Evolutionary conservation across 2,888 invertebrate species (phyloP).

Genomic region (Sesia bembeciformis): DNA sequence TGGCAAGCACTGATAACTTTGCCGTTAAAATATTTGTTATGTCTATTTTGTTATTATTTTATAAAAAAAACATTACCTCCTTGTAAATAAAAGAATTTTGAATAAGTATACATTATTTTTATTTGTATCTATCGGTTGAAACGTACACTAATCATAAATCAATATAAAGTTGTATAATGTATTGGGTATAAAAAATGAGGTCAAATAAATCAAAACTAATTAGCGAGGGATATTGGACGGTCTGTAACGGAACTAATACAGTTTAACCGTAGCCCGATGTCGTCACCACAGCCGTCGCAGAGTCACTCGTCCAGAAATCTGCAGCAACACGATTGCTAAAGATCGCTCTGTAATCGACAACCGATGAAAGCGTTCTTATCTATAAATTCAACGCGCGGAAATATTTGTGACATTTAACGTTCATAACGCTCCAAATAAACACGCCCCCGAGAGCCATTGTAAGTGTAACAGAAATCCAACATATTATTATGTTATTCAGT

Average conservation of each 20-base stretch:
- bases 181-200: background rate
- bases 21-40: conserved; percentile 37
- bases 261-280: conserved; percentile 53
- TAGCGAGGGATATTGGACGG: conserved; percentile 13
- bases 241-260: conserved; percentile 55
- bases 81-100: conserved; percentile 51
- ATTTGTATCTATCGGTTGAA: too few species aligned
- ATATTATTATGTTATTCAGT: too few species aligned
- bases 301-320: conserved; percentile 67
- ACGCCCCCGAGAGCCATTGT: conserved; percentile 27
- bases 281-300: conserved; percentile 45
- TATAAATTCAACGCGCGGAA: conserved; percentile 63
- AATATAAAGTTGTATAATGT: too few species aligned
- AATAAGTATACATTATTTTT: background rate
- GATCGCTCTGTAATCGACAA: conserved; percentile 57
- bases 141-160: too few species aligned
- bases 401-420: conserved; percentile 48
- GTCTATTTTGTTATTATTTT: conserved; percentile 36
- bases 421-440: conserved; percentile 33
- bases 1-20: conserved; percentile 61
- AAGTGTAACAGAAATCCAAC: conserved; percentile 10
- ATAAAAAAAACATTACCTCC: conserved; percentile 25
- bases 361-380: conserved; percentile 62
- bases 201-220: conserved; percentile 16
- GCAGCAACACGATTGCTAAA: conserved; percentile 63